A percentile compares a stretch with the other conserved stretches of the same genome.
Evolutionary conservation across 2,113 vertebrate species (phyloP).

Genomic region (Chionomys nivalis): DNA sequence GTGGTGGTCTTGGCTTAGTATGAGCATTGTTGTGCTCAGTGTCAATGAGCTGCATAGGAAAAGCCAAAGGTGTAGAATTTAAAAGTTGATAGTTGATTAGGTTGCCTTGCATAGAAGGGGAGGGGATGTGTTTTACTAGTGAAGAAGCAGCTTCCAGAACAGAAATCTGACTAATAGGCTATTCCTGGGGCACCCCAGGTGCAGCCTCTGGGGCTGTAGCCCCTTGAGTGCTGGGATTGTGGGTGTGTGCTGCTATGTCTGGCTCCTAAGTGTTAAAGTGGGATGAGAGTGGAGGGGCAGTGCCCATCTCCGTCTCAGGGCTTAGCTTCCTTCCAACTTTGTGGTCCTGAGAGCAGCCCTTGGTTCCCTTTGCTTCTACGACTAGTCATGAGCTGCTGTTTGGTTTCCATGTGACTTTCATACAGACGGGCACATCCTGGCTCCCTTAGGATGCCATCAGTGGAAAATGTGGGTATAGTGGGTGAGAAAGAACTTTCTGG

Average conservation of each 20-base stretch:
- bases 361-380: neutral
- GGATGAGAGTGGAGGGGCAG: neutral
- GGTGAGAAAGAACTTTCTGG: neutral
- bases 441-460: neutral
- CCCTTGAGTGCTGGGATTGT: neutral
- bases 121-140: neutral
- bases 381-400: neutral
- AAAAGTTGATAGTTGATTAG: neutral
- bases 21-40: neutral
- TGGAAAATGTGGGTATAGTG: neutral
- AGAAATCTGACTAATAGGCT: neutral
- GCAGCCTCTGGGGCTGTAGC: neutral
- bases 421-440: neutral
- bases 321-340: neutral
- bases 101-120: neutral
- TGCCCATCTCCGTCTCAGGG: neutral
- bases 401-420: neutral
- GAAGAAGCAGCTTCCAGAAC: neutral
- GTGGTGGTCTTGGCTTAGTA: neutral
- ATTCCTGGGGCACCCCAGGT: neutral
- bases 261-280: neutral
- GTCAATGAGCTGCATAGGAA: neutral
- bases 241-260: neutral
- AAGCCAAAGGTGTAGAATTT: constrained; percentile 23
- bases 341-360: neutral